Evolutionary conservation across 2,888 invertebrate genomes (phyloP).

Genomic region (Drosophila buzzatii): DNA sequence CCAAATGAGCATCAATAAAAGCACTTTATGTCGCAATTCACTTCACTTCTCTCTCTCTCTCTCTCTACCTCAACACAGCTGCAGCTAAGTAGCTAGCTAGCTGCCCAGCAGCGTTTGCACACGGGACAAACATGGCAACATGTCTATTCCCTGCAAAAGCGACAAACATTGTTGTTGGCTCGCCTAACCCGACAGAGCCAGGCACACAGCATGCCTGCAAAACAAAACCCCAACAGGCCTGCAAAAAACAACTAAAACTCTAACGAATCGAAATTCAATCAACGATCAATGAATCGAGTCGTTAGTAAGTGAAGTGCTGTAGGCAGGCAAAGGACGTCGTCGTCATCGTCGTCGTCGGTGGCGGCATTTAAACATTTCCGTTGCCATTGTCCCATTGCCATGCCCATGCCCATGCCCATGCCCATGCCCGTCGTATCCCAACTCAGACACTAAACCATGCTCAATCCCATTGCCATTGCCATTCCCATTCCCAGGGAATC

Average conservation of each 20-base stretch:
- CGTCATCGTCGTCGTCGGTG: background rate
- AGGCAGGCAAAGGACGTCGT: background rate
- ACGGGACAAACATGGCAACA: constrained; percentile 77
- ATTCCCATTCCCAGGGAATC: constrained; percentile 42
- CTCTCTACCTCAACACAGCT: too few relatives aligned
- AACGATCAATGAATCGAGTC: constrained; percentile 75
- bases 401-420: background rate
- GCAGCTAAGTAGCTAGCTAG: constrained; percentile 64
- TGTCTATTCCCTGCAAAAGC: constrained; percentile 68
- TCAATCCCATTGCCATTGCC: background rate
- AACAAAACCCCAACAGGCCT: constrained; percentile 36
- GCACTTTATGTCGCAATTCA: constrained; percentile 79
- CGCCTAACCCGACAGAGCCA: constrained; percentile 14
- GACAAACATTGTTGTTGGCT: constrained; percentile 37
- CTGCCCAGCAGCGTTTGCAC: constrained; percentile 46
- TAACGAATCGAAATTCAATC: constrained; percentile 78
- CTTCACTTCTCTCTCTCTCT: constrained; percentile 38
- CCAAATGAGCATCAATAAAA: constrained; percentile 81
- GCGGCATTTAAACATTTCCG: constrained; percentile 81
- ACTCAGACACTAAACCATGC: background rate
- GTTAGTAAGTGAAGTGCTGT: constrained; percentile 11
- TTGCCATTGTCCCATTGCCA: constrained; percentile 53
- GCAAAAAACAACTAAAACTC: constrained; percentile 10
- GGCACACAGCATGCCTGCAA: constrained; percentile 5
- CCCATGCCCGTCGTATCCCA: background rate